Evolutionary conservation across 2,113 vertebrate species (phyloP).

Genomic region (Aix galericulata): DNA sequence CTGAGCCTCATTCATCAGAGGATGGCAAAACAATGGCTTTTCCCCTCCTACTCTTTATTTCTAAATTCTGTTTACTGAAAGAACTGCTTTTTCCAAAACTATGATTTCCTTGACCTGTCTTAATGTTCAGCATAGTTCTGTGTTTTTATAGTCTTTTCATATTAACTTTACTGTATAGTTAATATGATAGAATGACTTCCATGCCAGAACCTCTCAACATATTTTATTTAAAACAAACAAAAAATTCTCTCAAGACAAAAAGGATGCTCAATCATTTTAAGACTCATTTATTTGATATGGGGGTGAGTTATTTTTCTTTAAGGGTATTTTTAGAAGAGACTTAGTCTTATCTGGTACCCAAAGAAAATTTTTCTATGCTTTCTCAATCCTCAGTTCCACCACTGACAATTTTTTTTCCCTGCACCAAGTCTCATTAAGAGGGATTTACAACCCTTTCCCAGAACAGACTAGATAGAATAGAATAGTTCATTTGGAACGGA

Average conservation of each 20-base stretch:
- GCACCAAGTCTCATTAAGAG: neutral
- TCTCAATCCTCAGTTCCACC: neutral
- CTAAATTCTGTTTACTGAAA: slow-evolving; percentile 5
- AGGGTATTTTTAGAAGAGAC: neutral
- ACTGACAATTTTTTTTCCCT: neutral
- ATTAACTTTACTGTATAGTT: slow-evolving; percentile 57
- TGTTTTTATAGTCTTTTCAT: slow-evolving; percentile 46
- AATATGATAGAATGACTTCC: slow-evolving; percentile 53
- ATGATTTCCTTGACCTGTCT: neutral
- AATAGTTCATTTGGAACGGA: neutral
- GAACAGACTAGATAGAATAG: neutral
- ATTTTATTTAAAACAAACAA: neutral
- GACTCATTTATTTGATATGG: neutral
- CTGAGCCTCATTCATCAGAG: neutral
- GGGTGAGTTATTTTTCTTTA: neutral
- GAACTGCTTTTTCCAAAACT: neutral
- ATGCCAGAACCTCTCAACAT: slow-evolving; percentile 56
- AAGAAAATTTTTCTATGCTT: neutral
- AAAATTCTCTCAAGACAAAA: neutral
- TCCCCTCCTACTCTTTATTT: neutral
- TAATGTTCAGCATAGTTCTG: slow-evolving; percentile 2
- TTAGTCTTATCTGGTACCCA: neutral
- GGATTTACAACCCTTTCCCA: neutral
- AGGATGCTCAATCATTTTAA: slow-evolving; percentile 14
- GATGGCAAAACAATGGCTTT: neutral